Percentiles rank a stretch among this genome's conserved stretches.
Conservation (phyloP, 1,140 invertebrate genomes). For the Calliopsis andreniformis region DNA sequence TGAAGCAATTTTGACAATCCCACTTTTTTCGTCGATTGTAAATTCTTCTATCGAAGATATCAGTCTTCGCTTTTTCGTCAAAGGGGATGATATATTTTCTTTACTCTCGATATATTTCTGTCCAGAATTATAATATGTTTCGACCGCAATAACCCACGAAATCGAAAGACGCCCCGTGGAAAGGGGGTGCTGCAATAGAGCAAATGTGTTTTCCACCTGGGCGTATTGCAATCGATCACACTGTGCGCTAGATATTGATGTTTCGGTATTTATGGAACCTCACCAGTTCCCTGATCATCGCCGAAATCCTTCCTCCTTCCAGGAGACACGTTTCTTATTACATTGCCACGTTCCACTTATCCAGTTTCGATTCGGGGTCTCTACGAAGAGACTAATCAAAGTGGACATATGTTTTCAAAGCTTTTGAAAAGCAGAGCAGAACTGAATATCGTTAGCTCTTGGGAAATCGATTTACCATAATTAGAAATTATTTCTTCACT, state of each 20-base stretch:
- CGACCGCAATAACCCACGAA: not conserved
- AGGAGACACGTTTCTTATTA: not conserved
- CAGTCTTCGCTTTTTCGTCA: too few relatives aligned
- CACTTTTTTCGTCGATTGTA: too few relatives aligned
- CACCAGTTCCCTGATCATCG: slow-evolving; percentile 3
- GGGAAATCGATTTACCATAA: too few relatives aligned
- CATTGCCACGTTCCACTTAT: not conserved
- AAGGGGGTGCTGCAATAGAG: slow-evolving; percentile 3
- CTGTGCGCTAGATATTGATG: slow-evolving; percentile 4
- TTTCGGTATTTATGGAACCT: slow-evolving; percentile 2
- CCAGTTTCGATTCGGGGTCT: too few relatives aligned
- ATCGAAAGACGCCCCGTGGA: too few relatives aligned
- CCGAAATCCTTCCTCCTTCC: not conserved
- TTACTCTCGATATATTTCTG: not conserved
- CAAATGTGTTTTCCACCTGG: slow-evolving; percentile 1
- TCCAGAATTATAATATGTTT: slow-evolving; percentile 1
- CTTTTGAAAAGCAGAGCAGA: too few relatives aligned
- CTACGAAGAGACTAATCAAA: too few relatives aligned
- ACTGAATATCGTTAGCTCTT: too few relatives aligned
- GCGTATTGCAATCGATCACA: slow-evolving; percentile 16
- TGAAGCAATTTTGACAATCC: too few relatives aligned
- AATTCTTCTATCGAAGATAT: not conserved
- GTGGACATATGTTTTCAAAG: too few relatives aligned
- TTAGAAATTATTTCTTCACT: too few relatives aligned
- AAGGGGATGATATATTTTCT: not conserved